Conservation (phyloP, 2,113 vertebrate genomes). For the Lutjanus erythropterus region DNA sequence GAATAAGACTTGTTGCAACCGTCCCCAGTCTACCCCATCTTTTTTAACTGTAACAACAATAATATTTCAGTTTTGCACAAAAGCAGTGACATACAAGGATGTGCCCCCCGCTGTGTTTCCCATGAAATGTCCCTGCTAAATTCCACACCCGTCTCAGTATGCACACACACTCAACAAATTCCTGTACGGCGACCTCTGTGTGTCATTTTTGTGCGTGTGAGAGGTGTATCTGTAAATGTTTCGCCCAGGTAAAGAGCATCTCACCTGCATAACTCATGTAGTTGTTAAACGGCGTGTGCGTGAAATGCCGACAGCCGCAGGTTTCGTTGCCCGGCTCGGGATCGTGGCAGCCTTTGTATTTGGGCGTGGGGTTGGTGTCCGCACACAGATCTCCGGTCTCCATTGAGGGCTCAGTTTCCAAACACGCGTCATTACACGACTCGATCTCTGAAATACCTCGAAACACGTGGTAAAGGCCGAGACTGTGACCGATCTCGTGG, state of each 20-base stretch:
- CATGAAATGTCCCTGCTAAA: slow-evolving; percentile 49
- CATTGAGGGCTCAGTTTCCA: slow-evolving; percentile 96
- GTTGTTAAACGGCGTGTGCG: slow-evolving; percentile 95
- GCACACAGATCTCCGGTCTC: slow-evolving; percentile 97
- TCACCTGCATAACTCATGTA: slow-evolving; percentile 99
- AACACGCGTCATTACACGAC: slow-evolving; percentile 95
- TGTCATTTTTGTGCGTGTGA: slow-evolving; percentile 26
- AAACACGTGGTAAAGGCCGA: slow-evolving; percentile 98
- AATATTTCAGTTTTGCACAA: slow-evolving; percentile 9
- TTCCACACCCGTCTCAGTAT: slow-evolving; percentile 50
- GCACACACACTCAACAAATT: slow-evolving; percentile 47
- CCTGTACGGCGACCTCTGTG: slow-evolving; percentile 21
- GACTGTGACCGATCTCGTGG: slow-evolving; percentile 96
- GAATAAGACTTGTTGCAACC: no score
- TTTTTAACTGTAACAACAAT: slow-evolving; percentile 13
- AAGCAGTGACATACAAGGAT: slow-evolving; percentile 17
- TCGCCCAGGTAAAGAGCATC: slow-evolving; percentile 73
- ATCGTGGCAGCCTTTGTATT: slow-evolving; percentile 94
- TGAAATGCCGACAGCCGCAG: slow-evolving; percentile 91
- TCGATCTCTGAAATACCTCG: slow-evolving; percentile 97
- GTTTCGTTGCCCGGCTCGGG: slow-evolving; percentile 95
- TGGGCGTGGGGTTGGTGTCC: slow-evolving; percentile 96
- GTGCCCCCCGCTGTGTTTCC: slow-evolving; percentile 27
- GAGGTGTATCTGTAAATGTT: slow-evolving; percentile 49
- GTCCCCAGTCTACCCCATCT: no score